These are phyloP conservation scores for Myioborus miniatus DNA, from an alignment of 2,797 vertebrate genomes.

Conservation along the genomic window DNA sequence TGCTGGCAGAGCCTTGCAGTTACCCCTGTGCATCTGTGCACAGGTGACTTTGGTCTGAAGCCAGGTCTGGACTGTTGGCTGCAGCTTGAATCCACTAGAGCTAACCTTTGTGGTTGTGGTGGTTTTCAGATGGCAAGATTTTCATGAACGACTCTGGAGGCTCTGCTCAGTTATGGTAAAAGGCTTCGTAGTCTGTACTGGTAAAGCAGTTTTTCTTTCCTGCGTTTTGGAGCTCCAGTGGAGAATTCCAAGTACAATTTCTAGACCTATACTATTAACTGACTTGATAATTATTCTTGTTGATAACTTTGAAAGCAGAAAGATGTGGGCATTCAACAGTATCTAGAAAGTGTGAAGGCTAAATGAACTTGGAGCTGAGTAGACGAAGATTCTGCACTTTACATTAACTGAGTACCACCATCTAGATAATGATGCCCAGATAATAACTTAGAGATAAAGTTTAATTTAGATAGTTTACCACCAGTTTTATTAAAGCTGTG, in stretches of 20 bases:
- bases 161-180: background rate
- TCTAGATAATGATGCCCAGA: background rate
- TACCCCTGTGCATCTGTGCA: too few species aligned
- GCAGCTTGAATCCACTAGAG: background rate
- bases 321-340: background rate
- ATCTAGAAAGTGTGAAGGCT: background rate
- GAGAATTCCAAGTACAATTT: background rate
- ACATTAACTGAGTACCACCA: background rate
- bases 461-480: background rate
- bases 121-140: background rate
- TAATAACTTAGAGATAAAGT: background rate
- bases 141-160: background rate
- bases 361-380: background rate
- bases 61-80: background rate
- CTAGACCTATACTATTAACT: background rate
- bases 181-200: background rate
- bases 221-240: background rate
- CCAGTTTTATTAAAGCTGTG: background rate
- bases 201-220: background rate
- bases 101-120: background rate
- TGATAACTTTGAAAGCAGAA: background rate
- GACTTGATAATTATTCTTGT: background rate
- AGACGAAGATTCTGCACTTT: background rate
- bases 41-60: rapidly evolving
- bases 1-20: background rate